Evolutionary conservation across 2,797 vertebrate genomes (phyloP), one percentile per base, ranked within the genome.

Genomic region (Lagorchestes hirsutus): DNA sequence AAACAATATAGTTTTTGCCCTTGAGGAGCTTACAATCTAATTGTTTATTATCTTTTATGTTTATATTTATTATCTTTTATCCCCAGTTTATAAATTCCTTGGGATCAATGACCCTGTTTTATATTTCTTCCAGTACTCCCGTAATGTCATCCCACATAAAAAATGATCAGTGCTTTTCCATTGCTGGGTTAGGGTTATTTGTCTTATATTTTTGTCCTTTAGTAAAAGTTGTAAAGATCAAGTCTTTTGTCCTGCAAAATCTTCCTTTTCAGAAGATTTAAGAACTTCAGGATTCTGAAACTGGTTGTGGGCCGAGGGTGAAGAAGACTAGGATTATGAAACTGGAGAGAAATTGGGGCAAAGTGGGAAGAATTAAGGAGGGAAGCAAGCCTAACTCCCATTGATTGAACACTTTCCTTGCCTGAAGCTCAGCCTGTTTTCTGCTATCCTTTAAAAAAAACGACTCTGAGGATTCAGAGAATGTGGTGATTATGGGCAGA

Each of bases 201-300:
- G 67, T 74, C n/a, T 74, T 24, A 40, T 55, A 14, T 6, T 67
- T 13, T 24, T 67, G 18, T 18, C 59, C 82, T 62, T 90, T 62
- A 2, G 40, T 91, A 18, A 57, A 56, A 58, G 27, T 31, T 62
- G 46, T 34, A 50, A 29, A 46, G 67, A 22, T 22, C 46, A 46
- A 6, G n/a, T 3, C 54, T 91, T 92, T 94, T 54, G 54, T 55
- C 55, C 31, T 27, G 50, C 54, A 52, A 52, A 52, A 52, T 92
- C 94, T 95, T 96, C 74, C 57, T 56, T 27, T 87, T 52, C 52
- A 31, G 91, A 95, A 95, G 92, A 55, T 92, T 96, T 87, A 90
- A 91, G 90, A 91, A 46, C 94, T 92, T 27, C 24, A 93, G 10
- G 13, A 93, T 40, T 90, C 46, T 52, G 34, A 12, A 24, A 58